Evolutionary conservation across 2,113 vertebrate genomes (phyloP), one percentile per base, ranked within the genome.

Genomic region (Perognathus longimembris): DNA sequence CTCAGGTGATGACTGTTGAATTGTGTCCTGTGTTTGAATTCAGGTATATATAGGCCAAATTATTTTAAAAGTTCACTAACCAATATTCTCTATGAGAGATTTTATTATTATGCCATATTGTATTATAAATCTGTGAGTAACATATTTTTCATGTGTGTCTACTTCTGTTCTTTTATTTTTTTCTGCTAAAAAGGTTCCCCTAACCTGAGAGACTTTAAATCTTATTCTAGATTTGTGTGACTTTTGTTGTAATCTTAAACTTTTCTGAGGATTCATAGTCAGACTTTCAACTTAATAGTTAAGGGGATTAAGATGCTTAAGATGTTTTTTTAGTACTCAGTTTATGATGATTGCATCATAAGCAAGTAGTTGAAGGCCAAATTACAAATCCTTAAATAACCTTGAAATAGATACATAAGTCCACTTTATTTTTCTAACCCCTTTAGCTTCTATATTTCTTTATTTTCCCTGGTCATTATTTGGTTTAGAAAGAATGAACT

Each of bases 311-410:
- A 78, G 40, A 11, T 4, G 36, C 20, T 89, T 64, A 26, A 34
- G 40, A 76, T 24, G n/a, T 70, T 40, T 86, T 77, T 57, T 75
- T 28, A 21, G 18, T 70, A 28, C 57, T 59, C 57, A 20, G 57
- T 59, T 20, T 59, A 10, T 20, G 57, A 59, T 59, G 57, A 59
- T 5, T 20, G 14, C 57, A 59, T 6, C 15, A 59, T 22, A 18
- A 59, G 57, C 21, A 17, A 59, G 20, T 11, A 8, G 45, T 45
- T 45, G 6, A 59, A 22, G 20, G 14, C 10, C 18, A 42, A 14
- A 54, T 87, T 70, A 64, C 67, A 88, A 84, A 79, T 42, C 10
- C 6, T 50, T 66, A 92, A 92, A 64, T 89, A 32, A 76, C 71
- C 57, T 17, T 74, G 42, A 80, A 30, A 1, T 66, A n/a, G 30